Conservation (phyloP, 2,888 invertebrate species). For the Schizaphis graminum region DNA sequence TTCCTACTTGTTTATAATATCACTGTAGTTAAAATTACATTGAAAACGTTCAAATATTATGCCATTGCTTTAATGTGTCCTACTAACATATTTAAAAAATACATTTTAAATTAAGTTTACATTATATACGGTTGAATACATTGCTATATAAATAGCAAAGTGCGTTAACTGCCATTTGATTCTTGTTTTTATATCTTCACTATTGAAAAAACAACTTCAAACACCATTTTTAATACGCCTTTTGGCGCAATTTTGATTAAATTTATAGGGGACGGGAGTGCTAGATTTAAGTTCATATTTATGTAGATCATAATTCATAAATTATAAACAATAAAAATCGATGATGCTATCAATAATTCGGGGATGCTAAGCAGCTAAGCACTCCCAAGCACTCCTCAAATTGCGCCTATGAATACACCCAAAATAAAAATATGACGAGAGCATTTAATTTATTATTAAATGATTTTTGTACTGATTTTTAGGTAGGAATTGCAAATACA, state of each 20-base stretch:
- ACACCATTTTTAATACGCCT: background rate
- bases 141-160: background rate
- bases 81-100: background rate
- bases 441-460: background rate
- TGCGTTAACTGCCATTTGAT: background rate
- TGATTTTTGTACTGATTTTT: background rate
- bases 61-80: background rate
- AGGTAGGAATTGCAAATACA: background rate
- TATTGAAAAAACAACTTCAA: background rate
- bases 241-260: no score
- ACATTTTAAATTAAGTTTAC: conserved; percentile 1
- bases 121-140: background rate
- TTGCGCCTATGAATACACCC: background rate
- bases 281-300: no score
- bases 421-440: background rate
- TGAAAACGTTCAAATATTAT: background rate
- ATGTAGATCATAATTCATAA: no score
- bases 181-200: background rate
- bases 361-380: no score
- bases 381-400: no score
- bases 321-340: no score
- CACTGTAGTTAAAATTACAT: background rate
- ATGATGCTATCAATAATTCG: no score
- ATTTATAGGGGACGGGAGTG: no score
- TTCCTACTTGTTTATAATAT: background rate